Conservation (phyloP, 1,140 invertebrate genomes). For the Calycopis cecrops region DNA sequence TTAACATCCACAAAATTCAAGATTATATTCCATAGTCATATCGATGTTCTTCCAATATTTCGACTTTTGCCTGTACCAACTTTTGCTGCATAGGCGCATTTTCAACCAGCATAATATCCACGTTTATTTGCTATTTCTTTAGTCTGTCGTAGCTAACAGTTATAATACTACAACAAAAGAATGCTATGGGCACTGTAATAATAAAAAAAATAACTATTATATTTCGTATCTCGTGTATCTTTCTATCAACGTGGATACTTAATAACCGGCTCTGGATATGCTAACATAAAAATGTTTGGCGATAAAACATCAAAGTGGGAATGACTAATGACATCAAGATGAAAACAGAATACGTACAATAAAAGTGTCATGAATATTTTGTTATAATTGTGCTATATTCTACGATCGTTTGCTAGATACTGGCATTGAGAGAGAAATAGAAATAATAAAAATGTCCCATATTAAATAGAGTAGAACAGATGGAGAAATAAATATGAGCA, state of each 20-base stretch:
- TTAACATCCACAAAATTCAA: no score
- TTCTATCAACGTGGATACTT: slow-evolving; percentile 54
- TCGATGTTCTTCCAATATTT: no score
- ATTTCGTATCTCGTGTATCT: slow-evolving; percentile 38
- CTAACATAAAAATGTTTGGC: slow-evolving; percentile 60
- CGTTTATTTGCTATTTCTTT: no score
- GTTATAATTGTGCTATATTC: slow-evolving; percentile 33
- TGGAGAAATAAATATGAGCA: not conserved
- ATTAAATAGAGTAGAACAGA: not conserved
- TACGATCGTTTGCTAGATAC: slow-evolving; percentile 21
- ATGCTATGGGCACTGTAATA: no score
- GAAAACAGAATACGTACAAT: slow-evolving; percentile 65
- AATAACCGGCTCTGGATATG: slow-evolving; percentile 53
- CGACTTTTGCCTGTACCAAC: no score
- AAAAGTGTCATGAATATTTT: slow-evolving; percentile 63
- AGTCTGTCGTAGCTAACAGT: no score
- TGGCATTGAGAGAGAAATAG: slow-evolving; percentile 4
- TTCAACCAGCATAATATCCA: no score
- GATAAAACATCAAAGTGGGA: slow-evolving; percentile 66
- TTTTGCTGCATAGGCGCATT: no score
- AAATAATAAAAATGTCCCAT: not conserved
- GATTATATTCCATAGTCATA: no score
- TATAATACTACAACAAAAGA: no score
- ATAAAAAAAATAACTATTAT: no score
- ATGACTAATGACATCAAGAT: slow-evolving; percentile 68